phyloP scores from a whole-genome alignment of 1,140 invertebrate genomes.

The Tetraneura akinire region DNA sequence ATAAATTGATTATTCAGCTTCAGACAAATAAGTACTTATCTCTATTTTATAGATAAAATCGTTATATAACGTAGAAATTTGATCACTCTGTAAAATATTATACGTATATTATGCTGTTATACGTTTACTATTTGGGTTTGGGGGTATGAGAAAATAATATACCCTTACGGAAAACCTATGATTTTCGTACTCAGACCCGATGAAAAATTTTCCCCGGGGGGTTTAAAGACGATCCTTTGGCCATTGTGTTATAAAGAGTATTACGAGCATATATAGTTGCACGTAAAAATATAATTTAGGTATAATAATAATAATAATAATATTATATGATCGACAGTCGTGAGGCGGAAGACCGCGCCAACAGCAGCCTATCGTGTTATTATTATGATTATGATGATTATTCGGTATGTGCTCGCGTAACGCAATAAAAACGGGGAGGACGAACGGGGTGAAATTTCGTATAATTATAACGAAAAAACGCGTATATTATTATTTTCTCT shows the following conservation, averaged over 20 bases:
- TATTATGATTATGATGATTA: not conserved
- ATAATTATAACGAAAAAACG: too few relatives aligned
- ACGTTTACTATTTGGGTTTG: too few relatives aligned
- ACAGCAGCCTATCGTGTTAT: slow-evolving; percentile 36
- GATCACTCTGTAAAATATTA: too few relatives aligned
- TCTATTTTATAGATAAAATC: too few relatives aligned
- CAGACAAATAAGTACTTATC: too few relatives aligned
- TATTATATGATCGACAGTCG: not conserved
- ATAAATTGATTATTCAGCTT: too few relatives aligned
- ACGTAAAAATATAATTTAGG: too few relatives aligned
- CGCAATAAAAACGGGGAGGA: slow-evolving; percentile 2
- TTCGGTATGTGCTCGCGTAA: not conserved
- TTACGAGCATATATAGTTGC: not conserved
- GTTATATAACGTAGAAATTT: too few relatives aligned
- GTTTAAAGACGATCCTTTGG: slow-evolving; percentile 11
- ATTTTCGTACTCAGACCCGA: slow-evolving; percentile 7
- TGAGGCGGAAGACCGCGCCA: not conserved
- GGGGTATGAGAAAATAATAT: too few relatives aligned
- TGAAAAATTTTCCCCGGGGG: not conserved
- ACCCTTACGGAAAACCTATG: not conserved
- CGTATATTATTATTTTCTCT: too few relatives aligned
- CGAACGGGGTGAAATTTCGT: slow-evolving; percentile 7
- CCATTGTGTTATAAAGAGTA: not conserved
- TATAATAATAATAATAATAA: too few relatives aligned
- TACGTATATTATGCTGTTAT: too few relatives aligned